phyloP scores from a whole-genome alignment of 2,888 invertebrate genomes.

The Drosophila ustulata region DNA sequence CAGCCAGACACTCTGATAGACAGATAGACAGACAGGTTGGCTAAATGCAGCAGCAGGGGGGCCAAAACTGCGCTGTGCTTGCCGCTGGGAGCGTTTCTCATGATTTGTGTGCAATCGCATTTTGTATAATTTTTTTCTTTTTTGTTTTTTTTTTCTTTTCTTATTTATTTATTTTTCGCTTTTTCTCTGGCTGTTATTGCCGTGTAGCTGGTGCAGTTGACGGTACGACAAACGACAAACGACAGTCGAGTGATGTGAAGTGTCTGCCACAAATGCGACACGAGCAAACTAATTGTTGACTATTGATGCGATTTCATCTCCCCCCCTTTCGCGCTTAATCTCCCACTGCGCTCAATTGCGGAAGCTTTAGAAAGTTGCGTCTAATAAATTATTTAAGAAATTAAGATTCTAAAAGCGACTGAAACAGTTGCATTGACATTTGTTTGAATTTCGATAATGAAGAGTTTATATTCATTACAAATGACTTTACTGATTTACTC shows the following conservation, averaged over 20 bases:
- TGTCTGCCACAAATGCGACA: conserved; percentile 65
- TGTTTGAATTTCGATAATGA: neutral
- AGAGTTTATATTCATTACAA: neutral
- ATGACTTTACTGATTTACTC: too few species aligned
- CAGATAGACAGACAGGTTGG: conserved; percentile 46
- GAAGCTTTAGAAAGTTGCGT: conserved; percentile 36
- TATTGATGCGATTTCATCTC: conserved; percentile 38
- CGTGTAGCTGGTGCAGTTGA: conserved; percentile 40
- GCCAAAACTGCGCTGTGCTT: conserved; percentile 19
- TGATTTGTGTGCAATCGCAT: conserved; percentile 63
- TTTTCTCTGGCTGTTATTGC: conserved; percentile 17
- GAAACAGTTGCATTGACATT: neutral
- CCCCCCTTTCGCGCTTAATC: conserved; percentile 4
- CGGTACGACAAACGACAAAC: conserved; percentile 41
- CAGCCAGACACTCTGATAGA: neutral
- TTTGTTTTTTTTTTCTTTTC: conserved; percentile 7
- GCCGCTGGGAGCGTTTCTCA: conserved; percentile 58
- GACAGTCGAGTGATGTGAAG: conserved; percentile 61
- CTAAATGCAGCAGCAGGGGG: conserved; percentile 55
- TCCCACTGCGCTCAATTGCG: conserved; percentile 32
- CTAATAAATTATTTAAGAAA: conserved; percentile 11
- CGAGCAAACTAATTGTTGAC: conserved; percentile 69
- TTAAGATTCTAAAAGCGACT: neutral
- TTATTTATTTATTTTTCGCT: conserved; percentile 24
- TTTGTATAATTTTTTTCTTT: conserved; percentile 58